Evolutionary conservation across 1,140 invertebrate genomes (phyloP), one percentile per base, ranked within the genome.

Genomic region (Brachionus asplanchnoidis): DNA sequence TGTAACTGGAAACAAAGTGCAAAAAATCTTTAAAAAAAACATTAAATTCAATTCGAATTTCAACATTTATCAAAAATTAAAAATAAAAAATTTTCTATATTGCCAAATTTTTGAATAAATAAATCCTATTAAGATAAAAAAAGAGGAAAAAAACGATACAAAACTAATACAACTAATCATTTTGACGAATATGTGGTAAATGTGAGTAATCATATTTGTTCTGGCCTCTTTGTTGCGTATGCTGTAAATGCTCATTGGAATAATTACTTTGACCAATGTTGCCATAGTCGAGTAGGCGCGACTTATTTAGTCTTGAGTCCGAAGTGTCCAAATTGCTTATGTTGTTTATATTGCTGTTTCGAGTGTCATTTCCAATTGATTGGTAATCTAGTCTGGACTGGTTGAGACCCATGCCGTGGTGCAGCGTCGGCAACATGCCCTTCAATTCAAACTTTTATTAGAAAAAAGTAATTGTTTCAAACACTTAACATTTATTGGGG

Each of bases 151-250:
- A 36, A 68, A n/a, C 9, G 17, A 65, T 65, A 65, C 56, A 65
- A 65, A 65, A 32, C 23, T 68, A 68, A 68, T 36, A 68, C 65
- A 68, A 68, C 65, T 68, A 73, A 73, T 73, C 68, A 44, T 73
- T 73, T 73, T 73, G 68, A 40, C 68, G 68, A 40, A 82, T 82
- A 44, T 82, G 79, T 26, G 79, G 79, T 23, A 82, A 60, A 60
- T 82, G 79, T 28, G 79, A 82, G 50, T 82, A 82, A 44, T 82
- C 44, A 32, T 60, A 82, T 82, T 82, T 82, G 20, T 82, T 82
- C 36, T 36, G 40, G 20, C 79, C 79, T 32, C 36, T 73, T 82
- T 60, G 53, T n/a, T 80, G 23, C 46, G 77, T 56, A 53, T 28
- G 50, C 17, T 82, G 23, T 26, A 20, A 32, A 53, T 28, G 50